These are phyloP conservation scores for Myotis findleyi DNA, from an alignment of 2,797 vertebrate species.

Conservation along the genomic window DNA sequence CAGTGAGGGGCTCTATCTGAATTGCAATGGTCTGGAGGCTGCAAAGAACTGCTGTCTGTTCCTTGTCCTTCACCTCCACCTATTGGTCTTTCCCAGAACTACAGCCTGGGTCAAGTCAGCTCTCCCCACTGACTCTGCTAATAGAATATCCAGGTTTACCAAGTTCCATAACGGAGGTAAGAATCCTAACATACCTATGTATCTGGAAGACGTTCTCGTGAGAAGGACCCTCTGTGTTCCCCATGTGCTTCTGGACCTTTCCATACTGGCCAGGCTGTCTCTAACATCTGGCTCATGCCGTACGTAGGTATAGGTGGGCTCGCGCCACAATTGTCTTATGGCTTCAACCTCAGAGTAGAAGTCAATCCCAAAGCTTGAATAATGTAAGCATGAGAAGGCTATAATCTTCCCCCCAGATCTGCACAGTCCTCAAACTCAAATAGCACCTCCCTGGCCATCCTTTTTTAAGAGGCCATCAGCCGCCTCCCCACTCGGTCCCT, in stretches of 20 bases:
- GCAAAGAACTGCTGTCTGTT: neutral
- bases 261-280: rapidly evolving
- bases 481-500: neutral
- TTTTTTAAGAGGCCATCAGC: neutral
- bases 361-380: neutral
- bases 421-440: neutral
- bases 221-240: neutral
- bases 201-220: neutral
- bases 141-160: neutral
- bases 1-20: neutral
- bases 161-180: neutral
- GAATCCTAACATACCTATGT: too few relatives aligned
- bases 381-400: neutral
- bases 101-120: neutral
- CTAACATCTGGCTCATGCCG: neutral
- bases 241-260: neutral
- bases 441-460: neutral
- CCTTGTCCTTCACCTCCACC: constrained; percentile 64
- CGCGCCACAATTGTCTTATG: neutral
- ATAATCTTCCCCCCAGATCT: neutral
- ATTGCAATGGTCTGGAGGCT: rapidly evolving
- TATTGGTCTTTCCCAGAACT: neutral
- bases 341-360: neutral
- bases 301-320: rapidly evolving
- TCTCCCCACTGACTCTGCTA: rapidly evolving